Percentiles rank a stretch among this genome's conserved stretches.
These are phyloP conservation scores for Scolopax bukidnonensis DNA, from an alignment of 2,797 vertebrate genomes.

Conservation along the genomic window DNA sequence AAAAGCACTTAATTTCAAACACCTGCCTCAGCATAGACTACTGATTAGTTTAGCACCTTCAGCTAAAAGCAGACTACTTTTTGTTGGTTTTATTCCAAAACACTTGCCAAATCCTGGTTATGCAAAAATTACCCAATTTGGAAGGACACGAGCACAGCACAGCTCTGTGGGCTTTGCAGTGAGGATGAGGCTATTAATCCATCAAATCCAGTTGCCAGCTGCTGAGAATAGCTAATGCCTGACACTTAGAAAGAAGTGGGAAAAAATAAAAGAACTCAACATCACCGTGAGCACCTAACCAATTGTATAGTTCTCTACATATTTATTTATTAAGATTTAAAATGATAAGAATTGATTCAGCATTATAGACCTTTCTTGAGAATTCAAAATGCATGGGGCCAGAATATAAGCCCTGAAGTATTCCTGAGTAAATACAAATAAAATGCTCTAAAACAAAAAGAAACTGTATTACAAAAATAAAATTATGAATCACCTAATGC, in stretches of 20 bases:
- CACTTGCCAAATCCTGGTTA: neutral
- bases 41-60: neutral
- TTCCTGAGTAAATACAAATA: neutral
- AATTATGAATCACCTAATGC: neutral
- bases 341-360: neutral
- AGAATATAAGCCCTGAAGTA: conserved; percentile 8
- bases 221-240: neutral
- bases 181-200: neutral
- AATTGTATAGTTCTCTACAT: neutral
- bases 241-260: neutral
- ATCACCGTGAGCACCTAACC: neutral
- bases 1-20: conserved; percentile 26
- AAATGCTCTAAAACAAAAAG: neutral
- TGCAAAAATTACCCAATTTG: neutral
- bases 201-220: neutral
- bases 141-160: neutral
- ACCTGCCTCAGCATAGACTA: neutral
- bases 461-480: neutral
- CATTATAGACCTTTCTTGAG: neutral
- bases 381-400: neutral
- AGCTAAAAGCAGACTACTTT: neutral
- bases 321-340: neutral
- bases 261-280: neutral
- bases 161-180: neutral
- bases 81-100: neutral